These are phyloP conservation scores for Cyanoderma ruficeps DNA, from an alignment of 2,113 vertebrate genomes.

Conservation along the genomic window DNA sequence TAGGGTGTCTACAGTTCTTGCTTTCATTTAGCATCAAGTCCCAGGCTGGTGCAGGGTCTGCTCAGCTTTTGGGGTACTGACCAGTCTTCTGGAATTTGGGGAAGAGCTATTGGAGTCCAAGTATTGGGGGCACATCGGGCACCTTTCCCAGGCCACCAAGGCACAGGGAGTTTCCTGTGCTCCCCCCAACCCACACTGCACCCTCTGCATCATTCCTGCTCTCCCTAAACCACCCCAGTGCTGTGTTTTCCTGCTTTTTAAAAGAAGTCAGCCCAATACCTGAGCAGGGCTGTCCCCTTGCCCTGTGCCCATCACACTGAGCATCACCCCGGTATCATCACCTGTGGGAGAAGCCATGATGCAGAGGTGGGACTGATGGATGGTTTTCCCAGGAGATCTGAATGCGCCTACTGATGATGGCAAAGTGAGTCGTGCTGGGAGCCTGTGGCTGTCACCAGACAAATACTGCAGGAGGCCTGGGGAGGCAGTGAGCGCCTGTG, in stretches of 20 bases:
- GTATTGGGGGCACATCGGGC: accelerated
- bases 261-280: neutral
- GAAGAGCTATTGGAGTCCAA: neutral
- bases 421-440: neutral
- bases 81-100: neutral
- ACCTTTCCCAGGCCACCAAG: neutral
- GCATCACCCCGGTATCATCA: accelerated
- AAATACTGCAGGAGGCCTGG: neutral
- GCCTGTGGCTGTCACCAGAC: neutral
- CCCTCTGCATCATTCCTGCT: neutral
- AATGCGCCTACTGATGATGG: accelerated
- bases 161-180: neutral
- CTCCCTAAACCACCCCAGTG: neutral
- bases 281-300: neutral
- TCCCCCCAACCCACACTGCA: neutral
- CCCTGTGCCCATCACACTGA: accelerated
- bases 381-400: neutral
- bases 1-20: neutral
- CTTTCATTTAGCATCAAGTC: neutral
- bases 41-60: neutral
- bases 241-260: neutral
- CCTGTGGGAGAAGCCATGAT: accelerated
- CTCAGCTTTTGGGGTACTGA: neutral
- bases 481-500: accelerated
- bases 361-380: accelerated